These are phyloP conservation scores for Leptopterna dolabrata DNA, from an alignment of 2,888 invertebrate species.

Conservation along the genomic window DNA sequence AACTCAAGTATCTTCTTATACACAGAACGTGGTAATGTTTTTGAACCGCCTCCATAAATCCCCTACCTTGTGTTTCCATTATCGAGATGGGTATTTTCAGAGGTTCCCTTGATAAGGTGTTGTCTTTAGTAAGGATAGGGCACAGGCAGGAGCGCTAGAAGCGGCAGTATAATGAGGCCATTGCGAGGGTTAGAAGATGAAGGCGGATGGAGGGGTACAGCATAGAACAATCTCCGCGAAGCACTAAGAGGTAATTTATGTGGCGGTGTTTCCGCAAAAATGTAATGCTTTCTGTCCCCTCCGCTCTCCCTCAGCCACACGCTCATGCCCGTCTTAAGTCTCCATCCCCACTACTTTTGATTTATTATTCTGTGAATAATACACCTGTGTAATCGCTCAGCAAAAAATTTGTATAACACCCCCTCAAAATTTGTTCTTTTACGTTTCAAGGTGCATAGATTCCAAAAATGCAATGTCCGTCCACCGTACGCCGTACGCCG, in stretches of 20 bases:
- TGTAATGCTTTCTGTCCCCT: conserved; percentile 25
- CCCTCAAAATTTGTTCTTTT: no score
- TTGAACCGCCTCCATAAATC: not conserved
- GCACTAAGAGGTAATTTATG: conserved; percentile 45
- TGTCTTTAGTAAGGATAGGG: conserved; percentile 20
- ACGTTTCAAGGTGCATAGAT: no score
- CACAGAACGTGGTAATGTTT: conserved; percentile 8
- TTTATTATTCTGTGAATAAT: not conserved
- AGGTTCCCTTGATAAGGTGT: conserved; percentile 37
- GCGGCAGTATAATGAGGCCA: conserved; percentile 37
- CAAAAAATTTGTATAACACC: no score
- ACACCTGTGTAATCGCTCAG: no score
- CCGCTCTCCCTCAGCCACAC: not conserved
- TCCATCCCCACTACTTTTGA: not conserved
- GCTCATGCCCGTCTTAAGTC: not conserved
- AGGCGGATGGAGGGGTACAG: not conserved
- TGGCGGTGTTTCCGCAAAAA: conserved; percentile 41
- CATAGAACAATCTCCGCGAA: conserved; percentile 44
- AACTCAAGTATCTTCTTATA: not conserved
- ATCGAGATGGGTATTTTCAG: conserved; percentile 28
- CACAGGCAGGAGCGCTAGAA: not conserved
- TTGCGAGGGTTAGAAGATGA: conserved; percentile 30
- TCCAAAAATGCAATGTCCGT: no score
- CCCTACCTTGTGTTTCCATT: conserved; percentile 31
- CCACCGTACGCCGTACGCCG: no score